Evolutionary conservation across 35 echinoderm and acorn worm genomes (phyloP).

Genomic region (Apostichopus japonicus): DNA sequence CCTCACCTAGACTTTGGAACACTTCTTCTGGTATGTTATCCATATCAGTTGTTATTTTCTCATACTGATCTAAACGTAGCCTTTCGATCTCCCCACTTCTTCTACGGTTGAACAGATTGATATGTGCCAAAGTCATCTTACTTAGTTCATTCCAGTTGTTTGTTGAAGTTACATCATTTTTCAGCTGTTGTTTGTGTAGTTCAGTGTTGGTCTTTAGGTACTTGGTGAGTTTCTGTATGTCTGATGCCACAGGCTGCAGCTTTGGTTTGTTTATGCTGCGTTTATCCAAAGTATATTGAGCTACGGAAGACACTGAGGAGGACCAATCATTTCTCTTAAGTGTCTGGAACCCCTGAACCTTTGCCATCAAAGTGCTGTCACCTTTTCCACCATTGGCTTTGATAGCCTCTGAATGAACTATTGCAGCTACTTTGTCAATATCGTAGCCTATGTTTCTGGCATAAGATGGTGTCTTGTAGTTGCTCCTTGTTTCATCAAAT

Average conservation of each 20-base stretch:
- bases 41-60: conserved; percentile 1
- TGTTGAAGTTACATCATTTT: conserved; percentile 22
- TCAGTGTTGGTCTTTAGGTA: conserved; percentile 1
- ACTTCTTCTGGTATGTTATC: not conserved
- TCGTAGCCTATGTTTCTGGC: conserved; percentile 62
- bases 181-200: conserved; percentile 1
- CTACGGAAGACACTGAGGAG: not conserved
- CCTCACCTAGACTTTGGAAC: not conserved
- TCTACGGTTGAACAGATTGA: conserved; percentile 54
- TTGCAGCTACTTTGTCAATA: conserved; percentile 50
- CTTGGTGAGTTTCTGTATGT: conserved; percentile 53
- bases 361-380: conserved; percentile 14
- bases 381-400: conserved; percentile 8
- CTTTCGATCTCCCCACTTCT: conserved; percentile 58
- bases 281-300: conserved; percentile 22
- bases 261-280: conserved; percentile 23
- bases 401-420: conserved; percentile 1
- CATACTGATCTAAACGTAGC: conserved; percentile 17
- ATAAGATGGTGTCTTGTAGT: conserved; percentile 58
- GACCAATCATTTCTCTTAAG: conserved; percentile 32
- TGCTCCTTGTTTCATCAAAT: not conserved
- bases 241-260: conserved; percentile 36
- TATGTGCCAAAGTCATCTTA: conserved; percentile 32
- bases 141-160: conserved; percentile 48
- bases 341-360: conserved; percentile 25